Percentiles rank a stretch among this genome's conserved stretches.
phyloP scores from a whole-genome alignment of 2,113 vertebrate genomes.

The Naja naja region DNA sequence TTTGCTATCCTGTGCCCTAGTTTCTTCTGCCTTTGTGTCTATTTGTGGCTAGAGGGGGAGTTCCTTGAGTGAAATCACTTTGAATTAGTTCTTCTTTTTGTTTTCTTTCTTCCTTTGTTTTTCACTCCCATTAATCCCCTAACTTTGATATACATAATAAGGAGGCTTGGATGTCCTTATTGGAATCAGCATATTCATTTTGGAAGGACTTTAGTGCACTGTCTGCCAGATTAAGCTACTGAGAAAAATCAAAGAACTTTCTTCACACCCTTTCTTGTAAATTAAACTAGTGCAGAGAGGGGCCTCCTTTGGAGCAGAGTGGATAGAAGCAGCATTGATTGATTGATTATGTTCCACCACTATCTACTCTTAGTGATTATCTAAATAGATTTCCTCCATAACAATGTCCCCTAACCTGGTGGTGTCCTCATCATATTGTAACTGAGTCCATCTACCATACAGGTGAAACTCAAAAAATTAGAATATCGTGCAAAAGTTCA shows the following conservation, averaged over 20 bases:
- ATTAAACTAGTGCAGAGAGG: neutral
- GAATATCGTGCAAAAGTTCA: too few species aligned
- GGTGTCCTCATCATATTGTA: neutral
- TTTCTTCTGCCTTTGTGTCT: neutral
- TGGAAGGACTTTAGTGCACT: neutral
- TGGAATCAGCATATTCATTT: neutral
- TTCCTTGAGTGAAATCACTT: neutral
- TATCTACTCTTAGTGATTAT: neutral
- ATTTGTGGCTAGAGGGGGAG: neutral
- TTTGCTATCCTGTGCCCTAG: neutral
- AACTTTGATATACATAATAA: neutral
- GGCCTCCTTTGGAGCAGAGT: neutral
- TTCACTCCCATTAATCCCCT: neutral
- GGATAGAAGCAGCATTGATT: neutral
- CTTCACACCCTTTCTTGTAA: neutral
- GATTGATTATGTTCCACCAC: neutral
- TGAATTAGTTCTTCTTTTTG: neutral
- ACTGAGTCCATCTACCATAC: neutral
- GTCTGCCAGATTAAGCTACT: neutral
- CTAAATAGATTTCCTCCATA: neutral
- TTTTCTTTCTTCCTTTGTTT: neutral
- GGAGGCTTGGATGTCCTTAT: neutral
- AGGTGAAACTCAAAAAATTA: too few species aligned
- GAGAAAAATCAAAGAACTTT: neutral
- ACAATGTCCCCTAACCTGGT: neutral